A percentile compares a stretch with the other conserved stretches of the same genome.
These are phyloP conservation scores for Epistrophe eligans DNA, from an alignment of 2,888 invertebrate species.

Conservation along the genomic window DNA sequence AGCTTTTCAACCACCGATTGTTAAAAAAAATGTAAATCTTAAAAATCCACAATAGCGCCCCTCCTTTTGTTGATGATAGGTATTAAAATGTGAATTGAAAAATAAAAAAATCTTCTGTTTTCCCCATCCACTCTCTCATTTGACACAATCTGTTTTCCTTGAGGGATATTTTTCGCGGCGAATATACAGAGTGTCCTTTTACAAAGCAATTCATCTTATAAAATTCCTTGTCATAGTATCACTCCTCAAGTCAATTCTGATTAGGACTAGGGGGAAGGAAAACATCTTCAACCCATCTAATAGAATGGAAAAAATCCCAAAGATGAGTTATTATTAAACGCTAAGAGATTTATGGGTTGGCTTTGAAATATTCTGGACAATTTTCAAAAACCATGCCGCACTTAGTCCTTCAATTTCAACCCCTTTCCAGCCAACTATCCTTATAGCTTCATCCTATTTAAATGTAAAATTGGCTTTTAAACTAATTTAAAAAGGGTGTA, in stretches of 20 bases:
- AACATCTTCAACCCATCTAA: slow-evolving; percentile 33
- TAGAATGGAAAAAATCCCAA: slow-evolving; percentile 32
- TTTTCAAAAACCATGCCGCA: slow-evolving; percentile 17
- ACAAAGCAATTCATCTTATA: slow-evolving; percentile 60
- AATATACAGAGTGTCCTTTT: slow-evolving; percentile 64
- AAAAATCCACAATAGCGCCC: slow-evolving; percentile 56
- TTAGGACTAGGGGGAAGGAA: slow-evolving; percentile 11
- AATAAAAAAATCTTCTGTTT: slow-evolving; percentile 10
- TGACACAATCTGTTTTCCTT: slow-evolving; percentile 51
- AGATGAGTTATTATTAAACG: slow-evolving; percentile 66
- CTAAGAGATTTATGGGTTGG: slow-evolving; percentile 72
- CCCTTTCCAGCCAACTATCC: slow-evolving; percentile 5
- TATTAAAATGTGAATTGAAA: slow-evolving; percentile 52
- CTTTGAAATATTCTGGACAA: slow-evolving; percentile 54
- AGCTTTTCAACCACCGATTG: slow-evolving; percentile 19
- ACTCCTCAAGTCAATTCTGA: slow-evolving; percentile 56
- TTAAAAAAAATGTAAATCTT: slow-evolving; percentile 50
- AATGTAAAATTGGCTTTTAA: slow-evolving; percentile 71
- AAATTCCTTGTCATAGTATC: slow-evolving; percentile 57
- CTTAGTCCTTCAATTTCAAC: slow-evolving; percentile 52
- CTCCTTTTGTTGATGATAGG: slow-evolving; percentile 33
- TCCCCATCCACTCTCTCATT: slow-evolving; percentile 32
- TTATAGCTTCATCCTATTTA: slow-evolving; percentile 2
- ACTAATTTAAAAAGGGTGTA: slow-evolving; percentile 68
- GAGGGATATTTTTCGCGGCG: slow-evolving; percentile 39